These are phyloP conservation scores for Zophobas atratus DNA, from an alignment of 1,140 invertebrate genomes.

Conservation along the genomic window DNA sequence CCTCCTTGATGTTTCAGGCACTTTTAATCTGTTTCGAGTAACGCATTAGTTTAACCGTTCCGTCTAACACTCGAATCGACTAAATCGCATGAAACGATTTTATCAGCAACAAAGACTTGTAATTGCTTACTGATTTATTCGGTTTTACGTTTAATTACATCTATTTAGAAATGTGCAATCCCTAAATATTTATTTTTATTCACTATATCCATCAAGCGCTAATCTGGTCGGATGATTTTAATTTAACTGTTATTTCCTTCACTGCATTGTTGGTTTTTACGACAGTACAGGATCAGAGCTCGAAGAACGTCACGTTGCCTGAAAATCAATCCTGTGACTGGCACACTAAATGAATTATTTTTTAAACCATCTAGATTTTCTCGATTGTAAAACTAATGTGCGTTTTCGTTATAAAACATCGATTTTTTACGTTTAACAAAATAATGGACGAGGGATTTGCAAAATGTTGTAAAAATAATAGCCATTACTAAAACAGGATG, in stretches of 20 bases:
- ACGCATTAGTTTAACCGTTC: conserved; percentile 18
- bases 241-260: conserved; percentile 41
- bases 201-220: conserved; percentile 20
- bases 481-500: background rate
- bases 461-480: no score
- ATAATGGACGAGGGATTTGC: no score
- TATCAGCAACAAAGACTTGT: conserved; percentile 12
- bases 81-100: conserved; percentile 10
- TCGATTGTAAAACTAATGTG: background rate
- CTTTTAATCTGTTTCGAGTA: no score
- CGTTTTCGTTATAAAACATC: background rate
- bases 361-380: conserved; percentile 18
- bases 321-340: conserved; percentile 23
- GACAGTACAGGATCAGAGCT: conserved; percentile 14
- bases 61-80: conserved; percentile 5
- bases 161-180: conserved; percentile 26
- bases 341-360: conserved; percentile 14
- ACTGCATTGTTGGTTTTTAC: conserved; percentile 27
- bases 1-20: no score
- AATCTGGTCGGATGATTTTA: conserved; percentile 34
- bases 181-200: conserved; percentile 39
- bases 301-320: conserved; percentile 35
- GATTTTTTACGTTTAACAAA: background rate
- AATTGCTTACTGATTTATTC: conserved; percentile 27
- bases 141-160: conserved; percentile 32